Base-by-base conservation (phyloP, 2,888 invertebrate species). In the Baccha elongata region DNA sequence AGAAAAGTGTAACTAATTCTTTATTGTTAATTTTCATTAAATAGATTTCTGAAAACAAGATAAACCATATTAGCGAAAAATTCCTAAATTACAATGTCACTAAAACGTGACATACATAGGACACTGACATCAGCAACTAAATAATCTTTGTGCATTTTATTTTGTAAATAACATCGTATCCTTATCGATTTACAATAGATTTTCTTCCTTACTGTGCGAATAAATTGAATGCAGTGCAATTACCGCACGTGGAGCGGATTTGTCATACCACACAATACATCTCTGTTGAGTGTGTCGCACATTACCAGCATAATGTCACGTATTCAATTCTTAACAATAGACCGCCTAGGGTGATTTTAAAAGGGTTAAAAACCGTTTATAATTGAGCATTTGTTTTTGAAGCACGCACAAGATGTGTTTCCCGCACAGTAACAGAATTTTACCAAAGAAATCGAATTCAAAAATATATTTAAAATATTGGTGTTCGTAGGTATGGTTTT, bases 301-400 rank as follows among this genome's bases (percentile, higher is more conserved):
- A 60, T 48, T n/a, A 48, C 76, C 53, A 62, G 55, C 71, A 71
- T 55, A 76, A 64, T 71, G 69, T 71, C 69, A 76, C 76, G 76
- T 76, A 71, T 55, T 29, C 48, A 71, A n/a, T 40, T 15, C 44
- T 44, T 29, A 32, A 32, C 62, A 62, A 60, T 35, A 42, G 64
- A 64, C 55, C 76, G 46, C 62, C 76, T 44, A 23, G 62, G 68
- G 37, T 71, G 52, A 58, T 26, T 35, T 15, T 32, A 44, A 75
- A 75, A 53, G 75, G 68, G 52, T 75, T 52, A 15, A 26, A 73
- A 35, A 48, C 55, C 73, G 55, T 32, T 29, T 46, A 55, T 40
- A 58, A 67, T 58, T 32, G 6, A 19, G n/a, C n/a, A 50, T 58
- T 67, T 23, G 17, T 58, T 40, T 19, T 15, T 65, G 40, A 37